A percentile compares a stretch with the other conserved stretches of the same genome.
Evolutionary conservation across 2,113 vertebrate genomes (phyloP).

Genomic region (Boleophthalmus pectinirostris): DNA sequence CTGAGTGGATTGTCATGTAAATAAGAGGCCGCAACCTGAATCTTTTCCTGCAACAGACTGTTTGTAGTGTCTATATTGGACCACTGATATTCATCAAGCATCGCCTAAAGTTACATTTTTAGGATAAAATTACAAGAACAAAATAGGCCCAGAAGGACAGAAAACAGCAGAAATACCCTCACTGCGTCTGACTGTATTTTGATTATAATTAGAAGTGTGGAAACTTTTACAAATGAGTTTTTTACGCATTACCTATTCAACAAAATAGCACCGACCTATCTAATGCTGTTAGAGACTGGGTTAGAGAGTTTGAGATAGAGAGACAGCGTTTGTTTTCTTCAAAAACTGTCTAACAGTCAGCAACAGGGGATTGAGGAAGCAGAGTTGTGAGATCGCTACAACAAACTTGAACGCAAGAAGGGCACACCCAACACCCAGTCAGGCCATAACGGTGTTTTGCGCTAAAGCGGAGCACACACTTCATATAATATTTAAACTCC

Average conservation of each 20-base stretch:
- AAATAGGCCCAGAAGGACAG: background rate
- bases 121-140: background rate
- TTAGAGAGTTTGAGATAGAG: no score
- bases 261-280: background rate
- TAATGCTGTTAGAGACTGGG: background rate
- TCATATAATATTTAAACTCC: background rate
- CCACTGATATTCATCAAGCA: no score
- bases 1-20: constrained; percentile 31
- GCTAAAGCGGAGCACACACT: background rate
- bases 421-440: background rate
- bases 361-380: background rate
- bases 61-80: background rate
- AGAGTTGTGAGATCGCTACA: background rate
- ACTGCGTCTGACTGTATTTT: background rate
- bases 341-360: background rate
- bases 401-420: background rate
- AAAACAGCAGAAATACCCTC: background rate
- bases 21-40: constrained; percentile 14
- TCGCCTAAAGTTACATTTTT: background rate
- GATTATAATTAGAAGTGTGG: background rate
- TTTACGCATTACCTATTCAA: background rate
- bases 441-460: background rate
- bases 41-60: background rate
- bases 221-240: background rate
- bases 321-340: background rate